Conservation (phyloP, 2,797 vertebrate species). For the Microcaecilia unicolor region DNA sequence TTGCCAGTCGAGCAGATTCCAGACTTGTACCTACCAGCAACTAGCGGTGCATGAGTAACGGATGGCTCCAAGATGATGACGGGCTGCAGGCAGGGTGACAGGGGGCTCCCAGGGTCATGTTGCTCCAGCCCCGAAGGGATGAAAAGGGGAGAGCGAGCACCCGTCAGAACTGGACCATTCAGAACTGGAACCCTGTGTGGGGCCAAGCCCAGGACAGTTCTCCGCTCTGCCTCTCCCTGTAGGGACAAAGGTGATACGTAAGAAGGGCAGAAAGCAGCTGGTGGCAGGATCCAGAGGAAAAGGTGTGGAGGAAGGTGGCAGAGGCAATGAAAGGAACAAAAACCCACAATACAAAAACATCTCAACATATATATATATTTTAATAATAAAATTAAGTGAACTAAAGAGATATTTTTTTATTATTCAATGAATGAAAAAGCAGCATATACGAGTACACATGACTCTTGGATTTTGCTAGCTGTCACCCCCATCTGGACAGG, state of each 20-base stretch:
- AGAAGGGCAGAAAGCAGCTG: too few species aligned
- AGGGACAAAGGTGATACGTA: not conserved
- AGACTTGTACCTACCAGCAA: constrained; percentile 73
- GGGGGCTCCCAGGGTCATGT: constrained; percentile 54
- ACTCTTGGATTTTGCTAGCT: too few species aligned
- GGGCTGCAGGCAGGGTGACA: constrained; percentile 70
- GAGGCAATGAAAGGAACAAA: too few species aligned
- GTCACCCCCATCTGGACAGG: too few species aligned
- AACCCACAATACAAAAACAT: too few species aligned
- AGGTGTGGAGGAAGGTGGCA: not conserved
- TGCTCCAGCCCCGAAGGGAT: constrained; percentile 69
- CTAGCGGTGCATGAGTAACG: constrained; percentile 64
- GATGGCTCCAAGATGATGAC: constrained; percentile 87
- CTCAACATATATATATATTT: too few species aligned
- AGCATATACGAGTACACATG: too few species aligned
- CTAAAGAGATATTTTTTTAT: too few species aligned
- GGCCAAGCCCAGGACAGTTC: constrained; percentile 40
- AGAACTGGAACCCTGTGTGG: constrained; percentile 45
- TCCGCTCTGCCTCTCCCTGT: constrained; percentile 64
- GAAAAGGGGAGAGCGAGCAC: constrained; percentile 57
- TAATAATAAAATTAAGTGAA: too few species aligned
- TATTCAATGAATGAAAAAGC: too few species aligned
- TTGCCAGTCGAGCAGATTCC: too few species aligned
- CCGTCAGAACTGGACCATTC: constrained; percentile 42
- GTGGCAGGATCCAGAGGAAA: not conserved